Base-by-base conservation (phyloP, 2,888 invertebrate genomes). In the Campoplex capitator region DNA sequence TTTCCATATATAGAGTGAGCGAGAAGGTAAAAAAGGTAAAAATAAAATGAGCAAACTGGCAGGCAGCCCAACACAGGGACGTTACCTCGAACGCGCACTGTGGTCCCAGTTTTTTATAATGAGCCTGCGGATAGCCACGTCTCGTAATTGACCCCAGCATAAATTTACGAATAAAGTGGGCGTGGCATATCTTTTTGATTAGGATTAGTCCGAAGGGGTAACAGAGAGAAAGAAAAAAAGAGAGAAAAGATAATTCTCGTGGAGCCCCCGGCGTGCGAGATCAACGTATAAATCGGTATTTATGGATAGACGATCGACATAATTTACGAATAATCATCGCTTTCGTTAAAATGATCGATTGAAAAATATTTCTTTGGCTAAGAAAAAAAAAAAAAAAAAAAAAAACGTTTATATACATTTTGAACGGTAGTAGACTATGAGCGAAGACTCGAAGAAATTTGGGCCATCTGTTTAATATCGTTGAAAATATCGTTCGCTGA, bases 111-210 rank as follows among this genome's bases (percentile, higher is more conserved):
- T 87, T 87, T 81, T 87, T 87, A 87, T 87, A 87, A 87, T 87
- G 87, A 87, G 87, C 80, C 70, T 70, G 70, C 74, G 84, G 82
- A 87, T 84, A 82, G 78, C 84, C 48, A 81, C 83, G 82, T 85
- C 84, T 84, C 81, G 88, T 90, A 89, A 89, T 90, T 89, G 90
- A 89, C 83, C 85, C 45, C 85, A 83, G 85, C 86, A 89, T 90
- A 90, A 89, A 90, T 90, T 90, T 86, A 88, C 89, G 85, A 88
- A 90, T 89, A 89, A 86, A 90, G 86, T 89, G 89, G 89, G 89
- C 87, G 89, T 89, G 89, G 87, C 84, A 86, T 86, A 84, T 84
- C 68, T 88, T 88, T 85, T 88, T 88, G 85, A 88, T 88, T 88
- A 88, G 88, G 83, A 88, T 88, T 87, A 88, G 86, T 87, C 73